Evolutionary conservation across 2,113 vertebrate species (phyloP).

Genomic region (Aphyosemion australe): DNA sequence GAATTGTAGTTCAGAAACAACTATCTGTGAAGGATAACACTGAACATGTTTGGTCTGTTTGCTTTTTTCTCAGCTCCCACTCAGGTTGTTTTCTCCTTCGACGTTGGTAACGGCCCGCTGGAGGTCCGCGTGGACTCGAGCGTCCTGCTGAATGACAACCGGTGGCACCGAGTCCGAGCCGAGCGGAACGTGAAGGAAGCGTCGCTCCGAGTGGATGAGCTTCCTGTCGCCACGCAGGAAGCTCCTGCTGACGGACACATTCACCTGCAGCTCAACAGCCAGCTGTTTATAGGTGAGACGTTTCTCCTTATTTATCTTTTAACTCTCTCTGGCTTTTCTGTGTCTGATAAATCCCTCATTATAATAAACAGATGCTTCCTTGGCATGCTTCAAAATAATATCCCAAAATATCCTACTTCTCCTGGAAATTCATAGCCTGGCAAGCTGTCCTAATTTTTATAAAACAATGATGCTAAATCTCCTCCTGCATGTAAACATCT

Average conservation of each 20-base stretch:
- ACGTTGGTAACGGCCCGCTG: constrained; percentile 91
- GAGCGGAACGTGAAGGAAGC: constrained; percentile 93
- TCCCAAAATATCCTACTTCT: not conserved
- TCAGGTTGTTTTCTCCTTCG: constrained; percentile 90
- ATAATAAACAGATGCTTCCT: not conserved
- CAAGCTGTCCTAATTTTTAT: no score
- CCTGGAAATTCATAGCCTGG: not conserved
- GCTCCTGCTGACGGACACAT: constrained; percentile 89
- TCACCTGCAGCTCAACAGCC: constrained; percentile 93
- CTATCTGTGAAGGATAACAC: no score
- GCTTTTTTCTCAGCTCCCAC: constrained; percentile 58
- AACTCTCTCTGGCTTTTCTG: not conserved
- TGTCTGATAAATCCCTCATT: not conserved
- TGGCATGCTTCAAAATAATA: not conserved
- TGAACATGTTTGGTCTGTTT: not conserved
- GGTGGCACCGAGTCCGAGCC: constrained; percentile 89
- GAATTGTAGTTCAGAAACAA: no score
- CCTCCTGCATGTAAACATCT: no score
- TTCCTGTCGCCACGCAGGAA: constrained; percentile 73
- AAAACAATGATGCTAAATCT: no score
- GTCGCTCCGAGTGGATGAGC: constrained; percentile 83
- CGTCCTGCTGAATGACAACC: constrained; percentile 84
- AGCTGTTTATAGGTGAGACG: constrained; percentile 89
- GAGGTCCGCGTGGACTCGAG: constrained; percentile 83
- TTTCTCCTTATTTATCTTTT: not conserved